These are phyloP conservation scores for Hestina assimilis DNA, from an alignment of 1,140 invertebrate genomes.

Conservation along the genomic window DNA sequence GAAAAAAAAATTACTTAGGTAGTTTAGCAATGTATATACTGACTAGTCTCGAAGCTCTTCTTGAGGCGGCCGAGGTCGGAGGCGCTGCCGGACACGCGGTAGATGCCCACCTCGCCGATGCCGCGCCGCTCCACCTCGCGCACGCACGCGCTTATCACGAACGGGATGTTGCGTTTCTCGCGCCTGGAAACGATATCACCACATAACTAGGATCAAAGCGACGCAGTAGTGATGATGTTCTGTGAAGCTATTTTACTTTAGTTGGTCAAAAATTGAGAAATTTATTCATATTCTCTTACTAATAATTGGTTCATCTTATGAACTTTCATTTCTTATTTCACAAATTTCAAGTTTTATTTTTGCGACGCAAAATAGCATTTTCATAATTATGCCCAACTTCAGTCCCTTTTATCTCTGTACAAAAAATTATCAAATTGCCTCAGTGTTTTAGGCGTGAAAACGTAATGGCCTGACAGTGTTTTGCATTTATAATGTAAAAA, in stretches of 20 bases:
- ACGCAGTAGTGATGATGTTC: not conserved
- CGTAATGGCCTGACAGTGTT: too few species aligned
- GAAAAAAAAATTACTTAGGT: not conserved
- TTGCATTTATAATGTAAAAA: not conserved
- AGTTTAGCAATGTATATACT: constrained; percentile 60
- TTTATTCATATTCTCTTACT: too few species aligned
- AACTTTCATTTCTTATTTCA: too few species aligned
- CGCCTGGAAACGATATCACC: constrained; percentile 79
- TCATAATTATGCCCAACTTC: too few species aligned
- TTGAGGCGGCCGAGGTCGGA: constrained; percentile 94
- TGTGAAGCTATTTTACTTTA: too few species aligned
- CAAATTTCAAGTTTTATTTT: too few species aligned
- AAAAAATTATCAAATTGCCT: too few species aligned
- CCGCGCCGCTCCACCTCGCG: constrained; percentile 93
- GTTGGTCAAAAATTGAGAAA: too few species aligned
- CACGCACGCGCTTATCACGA: constrained; percentile 93
- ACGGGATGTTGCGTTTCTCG: constrained; percentile 92
- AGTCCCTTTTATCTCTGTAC: too few species aligned
- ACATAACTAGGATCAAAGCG: not conserved
- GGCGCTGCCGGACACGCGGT: constrained; percentile 96
- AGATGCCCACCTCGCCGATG: constrained; percentile 95
- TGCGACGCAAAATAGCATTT: too few species aligned
- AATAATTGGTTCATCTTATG: too few species aligned
- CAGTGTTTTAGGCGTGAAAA: too few species aligned
- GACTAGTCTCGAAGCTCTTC: constrained; percentile 96